Evolutionary conservation across 2,113 vertebrate genomes (phyloP).

Genomic region (Periophthalmodon schlosseri): DNA sequence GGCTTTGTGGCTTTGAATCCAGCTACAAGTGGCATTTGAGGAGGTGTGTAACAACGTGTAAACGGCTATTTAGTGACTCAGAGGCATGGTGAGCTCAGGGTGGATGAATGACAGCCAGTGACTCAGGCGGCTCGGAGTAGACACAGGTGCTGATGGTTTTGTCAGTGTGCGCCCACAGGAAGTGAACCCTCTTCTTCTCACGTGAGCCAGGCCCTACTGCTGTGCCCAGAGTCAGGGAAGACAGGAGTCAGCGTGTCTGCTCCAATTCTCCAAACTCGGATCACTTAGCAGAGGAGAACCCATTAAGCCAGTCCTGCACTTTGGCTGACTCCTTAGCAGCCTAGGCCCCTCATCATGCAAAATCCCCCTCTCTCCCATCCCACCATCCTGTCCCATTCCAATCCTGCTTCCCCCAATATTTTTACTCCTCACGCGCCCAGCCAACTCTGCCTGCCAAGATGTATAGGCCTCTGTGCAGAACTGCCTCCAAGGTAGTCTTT

Average conservation of each 20-base stretch:
- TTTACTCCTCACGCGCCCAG: slow-evolving; percentile 54
- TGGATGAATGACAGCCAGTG: slow-evolving; percentile 41
- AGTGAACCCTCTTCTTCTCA: not conserved
- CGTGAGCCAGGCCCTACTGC: slow-evolving; percentile 13
- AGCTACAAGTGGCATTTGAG: slow-evolving; percentile 16
- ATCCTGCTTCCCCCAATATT: slow-evolving; percentile 6
- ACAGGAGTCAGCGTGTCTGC: slow-evolving; percentile 74
- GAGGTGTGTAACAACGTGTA: slow-evolving; percentile 14
- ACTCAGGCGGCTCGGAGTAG: slow-evolving; percentile 38
- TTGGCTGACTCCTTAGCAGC: slow-evolving; percentile 80
- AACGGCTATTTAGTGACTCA: slow-evolving; percentile 45
- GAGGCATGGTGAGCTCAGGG: slow-evolving; percentile 27
- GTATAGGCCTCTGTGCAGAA: slow-evolving; percentile 72
- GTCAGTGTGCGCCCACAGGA: not conserved
- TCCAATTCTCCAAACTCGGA: slow-evolving; percentile 68
- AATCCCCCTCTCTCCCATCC: slow-evolving; percentile 14
- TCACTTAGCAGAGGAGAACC: slow-evolving; percentile 67
- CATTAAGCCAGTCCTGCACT: slow-evolving; percentile 78
- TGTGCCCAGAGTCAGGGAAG: slow-evolving; percentile 34
- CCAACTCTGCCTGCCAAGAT: slow-evolving; percentile 67
- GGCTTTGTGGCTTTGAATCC: not conserved
- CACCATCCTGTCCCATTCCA: not conserved
- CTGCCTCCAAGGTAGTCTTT: slow-evolving; percentile 74
- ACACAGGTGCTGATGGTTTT: slow-evolving; percentile 43
- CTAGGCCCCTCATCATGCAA: slow-evolving; percentile 52